Evolutionary conservation across 2,888 invertebrate genomes (phyloP).

Genomic region (Endotricha flammealis): DNA sequence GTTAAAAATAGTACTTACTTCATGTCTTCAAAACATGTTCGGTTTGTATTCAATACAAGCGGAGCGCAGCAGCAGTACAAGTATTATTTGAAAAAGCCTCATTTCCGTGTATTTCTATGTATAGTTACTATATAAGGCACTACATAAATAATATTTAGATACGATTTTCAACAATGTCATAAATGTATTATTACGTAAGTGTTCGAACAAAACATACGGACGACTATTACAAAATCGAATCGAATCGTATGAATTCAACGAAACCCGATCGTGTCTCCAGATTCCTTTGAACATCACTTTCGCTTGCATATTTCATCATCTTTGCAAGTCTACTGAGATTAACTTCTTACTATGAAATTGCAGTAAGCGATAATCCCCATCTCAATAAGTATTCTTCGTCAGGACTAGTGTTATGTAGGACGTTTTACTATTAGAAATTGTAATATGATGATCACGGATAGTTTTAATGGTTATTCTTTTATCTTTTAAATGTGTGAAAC

Average conservation of each 20-base stretch:
- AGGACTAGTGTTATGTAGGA: too few relatives aligned
- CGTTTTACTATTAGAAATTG: too few relatives aligned
- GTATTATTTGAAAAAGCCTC: too few relatives aligned
- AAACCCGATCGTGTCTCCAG: slow-evolving; percentile 1
- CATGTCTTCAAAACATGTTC: too few relatives aligned
- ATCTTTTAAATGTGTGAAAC: too few relatives aligned
- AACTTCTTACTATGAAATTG: not conserved
- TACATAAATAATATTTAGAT: slow-evolving; percentile 5
- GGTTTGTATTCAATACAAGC: too few relatives aligned
- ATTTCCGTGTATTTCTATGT: too few relatives aligned
- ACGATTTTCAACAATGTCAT: slow-evolving; percentile 3
- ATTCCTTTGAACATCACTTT: slow-evolving; percentile 1
- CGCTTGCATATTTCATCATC: not conserved
- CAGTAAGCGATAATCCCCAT: not conserved
- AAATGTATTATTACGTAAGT: not conserved
- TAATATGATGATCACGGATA: too few relatives aligned
- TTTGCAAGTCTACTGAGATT: slow-evolving; percentile 7
- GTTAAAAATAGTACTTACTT: too few relatives aligned
- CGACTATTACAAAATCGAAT: slow-evolving; percentile 7
- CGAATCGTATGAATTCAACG: slow-evolving; percentile 4
- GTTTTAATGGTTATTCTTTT: too few relatives aligned
- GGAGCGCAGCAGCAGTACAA: too few relatives aligned
- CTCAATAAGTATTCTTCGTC: too few relatives aligned
- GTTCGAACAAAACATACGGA: not conserved
- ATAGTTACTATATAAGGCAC: not conserved